Conservation (phyloP, 2,888 invertebrate species). For the Pollenia labialis region DNA sequence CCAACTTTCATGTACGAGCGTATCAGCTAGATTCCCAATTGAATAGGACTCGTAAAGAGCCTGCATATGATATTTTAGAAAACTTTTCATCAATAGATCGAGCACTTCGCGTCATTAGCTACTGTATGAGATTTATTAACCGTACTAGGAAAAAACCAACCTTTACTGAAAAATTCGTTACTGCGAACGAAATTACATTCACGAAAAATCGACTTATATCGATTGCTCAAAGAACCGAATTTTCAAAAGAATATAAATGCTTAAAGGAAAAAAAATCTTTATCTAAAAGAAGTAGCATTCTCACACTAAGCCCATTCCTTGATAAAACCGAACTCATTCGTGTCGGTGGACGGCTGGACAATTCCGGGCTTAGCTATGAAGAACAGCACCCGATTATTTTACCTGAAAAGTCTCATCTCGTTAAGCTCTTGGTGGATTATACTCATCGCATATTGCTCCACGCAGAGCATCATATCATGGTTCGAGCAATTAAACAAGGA, state of each 20-base stretch:
- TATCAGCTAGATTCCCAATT: not conserved
- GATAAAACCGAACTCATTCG: conserved; percentile 40
- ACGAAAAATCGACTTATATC: no score
- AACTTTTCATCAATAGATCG: conserved; percentile 11
- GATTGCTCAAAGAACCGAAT: conserved; percentile 7
- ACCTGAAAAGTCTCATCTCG: conserved; percentile 35
- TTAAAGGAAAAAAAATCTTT: not conserved
- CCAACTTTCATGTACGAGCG: not conserved
- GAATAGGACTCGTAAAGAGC: no score
- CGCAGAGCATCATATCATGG: conserved; percentile 56
- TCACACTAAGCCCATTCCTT: conserved; percentile 55
- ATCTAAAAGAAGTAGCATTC: conserved; percentile 2
- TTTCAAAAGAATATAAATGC: conserved; percentile 13
- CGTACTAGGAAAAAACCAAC: not conserved
- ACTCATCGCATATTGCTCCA: conserved; percentile 50
- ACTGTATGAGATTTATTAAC: not conserved
- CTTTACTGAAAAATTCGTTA: not conserved
- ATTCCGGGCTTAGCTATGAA: conserved; percentile 30
- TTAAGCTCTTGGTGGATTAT: conserved; percentile 37
- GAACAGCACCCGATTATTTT: conserved; percentile 60
- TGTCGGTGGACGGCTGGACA: conserved; percentile 39
- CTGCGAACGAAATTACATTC: no score
- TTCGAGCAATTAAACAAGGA: conserved; percentile 20
- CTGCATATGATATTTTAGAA: not conserved
- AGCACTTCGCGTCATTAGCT: conserved; percentile 15